phyloP scores from a whole-genome alignment of 2,888 invertebrate species.

The Heteromyza rotundicornis region DNA sequence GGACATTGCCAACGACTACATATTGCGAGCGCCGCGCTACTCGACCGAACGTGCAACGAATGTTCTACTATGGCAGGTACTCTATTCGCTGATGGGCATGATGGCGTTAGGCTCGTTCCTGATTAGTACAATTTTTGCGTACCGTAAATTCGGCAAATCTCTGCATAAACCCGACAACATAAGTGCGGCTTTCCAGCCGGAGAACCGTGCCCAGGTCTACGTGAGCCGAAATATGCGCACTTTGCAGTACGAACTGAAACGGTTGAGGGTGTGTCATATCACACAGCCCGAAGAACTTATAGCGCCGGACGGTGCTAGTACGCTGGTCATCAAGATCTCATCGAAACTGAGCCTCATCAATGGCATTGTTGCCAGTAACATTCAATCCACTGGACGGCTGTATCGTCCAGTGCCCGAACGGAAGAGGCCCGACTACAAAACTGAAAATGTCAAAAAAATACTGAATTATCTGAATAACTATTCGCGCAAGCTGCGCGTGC shows the following conservation, averaged over 20 bases:
- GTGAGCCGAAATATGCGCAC: constrained; percentile 29
- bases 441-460: constrained; percentile 29
- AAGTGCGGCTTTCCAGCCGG: constrained; percentile 16
- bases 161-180: constrained; percentile 6
- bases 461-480: constrained; percentile 27
- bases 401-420: constrained; percentile 25
- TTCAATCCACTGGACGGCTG: constrained; percentile 23
- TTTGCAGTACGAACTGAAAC: constrained; percentile 28
- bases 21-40: constrained; percentile 37
- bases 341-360: constrained; percentile 29
- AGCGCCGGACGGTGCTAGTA: constrained; percentile 22
- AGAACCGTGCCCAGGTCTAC: constrained; percentile 24
- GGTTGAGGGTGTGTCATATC: constrained; percentile 24
- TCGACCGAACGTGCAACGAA: constrained; percentile 33
- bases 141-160: constrained; percentile 19
- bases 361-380: constrained; percentile 13
- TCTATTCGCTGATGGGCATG: constrained; percentile 30
- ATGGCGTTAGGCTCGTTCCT: constrained; percentile 24
- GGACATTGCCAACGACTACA: constrained; percentile 39
- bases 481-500: constrained; percentile 28
- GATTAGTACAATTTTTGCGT: constrained; percentile 20
- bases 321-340: constrained; percentile 27
- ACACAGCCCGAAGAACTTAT: constrained; percentile 29
- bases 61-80: constrained; percentile 34
- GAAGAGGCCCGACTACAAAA: constrained; percentile 26